Evolutionary conservation across 2,113 vertebrate species (phyloP), one percentile per base, ranked within the genome.

Genomic region (Daubentonia madagascariensis): DNA sequence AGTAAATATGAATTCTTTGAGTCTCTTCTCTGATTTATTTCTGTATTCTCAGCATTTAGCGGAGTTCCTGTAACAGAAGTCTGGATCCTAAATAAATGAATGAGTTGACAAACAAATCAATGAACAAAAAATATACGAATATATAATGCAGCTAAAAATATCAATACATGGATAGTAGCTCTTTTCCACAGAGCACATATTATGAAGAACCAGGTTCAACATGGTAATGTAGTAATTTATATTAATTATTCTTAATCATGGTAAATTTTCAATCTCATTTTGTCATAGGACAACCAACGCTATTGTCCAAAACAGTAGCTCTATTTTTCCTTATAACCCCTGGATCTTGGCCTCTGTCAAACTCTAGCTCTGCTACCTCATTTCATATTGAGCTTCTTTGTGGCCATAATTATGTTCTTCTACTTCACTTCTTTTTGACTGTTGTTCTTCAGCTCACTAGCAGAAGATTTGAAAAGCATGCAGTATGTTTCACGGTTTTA

Each of bases 261-360:
- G 18, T 40, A 10, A 30, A 61, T 32, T 89, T 83, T 45, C 37
- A 40, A 4, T 35, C 8, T 89, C 65, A 40, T 37, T 80, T 45
- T 32, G 23, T 70, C 54, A 52, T 10, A 65, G 28, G 23, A 81
- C 12, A 35, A 43, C 12, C 67, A 32, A 2, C 22, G 43, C 3
- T 65, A 16, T 25, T 48, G 61, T 61, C 81, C 50, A 11, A 92
- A 80, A 17, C 4, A 11, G 32, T 32, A 68, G 45, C 48, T 80
- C 12, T 7, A 2, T 48, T 32, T 13, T 32, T 9, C 10, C 22
- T 45, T 8, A 10, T 10, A 6, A 1, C 7, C 7, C 18, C 2
- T 59, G 32, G 17, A 23, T 40, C 11, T 6, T 84, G 30, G 8
- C 0, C 17, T 20, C 32, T 7, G 0, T 75, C 43, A 35, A 11